Base-by-base conservation (phyloP, 2,797 vertebrate genomes). In the Xenentodon cancila region DNA sequence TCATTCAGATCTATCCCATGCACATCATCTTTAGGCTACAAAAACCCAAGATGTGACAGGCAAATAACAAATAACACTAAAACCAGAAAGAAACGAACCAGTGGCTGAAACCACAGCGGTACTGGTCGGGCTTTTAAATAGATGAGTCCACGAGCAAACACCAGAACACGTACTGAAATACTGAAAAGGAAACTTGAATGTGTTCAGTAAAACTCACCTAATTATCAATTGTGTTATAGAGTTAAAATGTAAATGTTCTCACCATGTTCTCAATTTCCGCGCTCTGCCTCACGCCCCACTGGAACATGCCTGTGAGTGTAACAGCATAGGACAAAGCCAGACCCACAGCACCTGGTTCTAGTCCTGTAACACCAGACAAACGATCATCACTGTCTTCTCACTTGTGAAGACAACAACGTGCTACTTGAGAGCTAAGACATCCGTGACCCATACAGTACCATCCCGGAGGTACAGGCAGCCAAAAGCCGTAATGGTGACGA, bases 191-290 rank as follows among this genome's bases (percentile, higher is more conserved):
- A 13, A 20, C 19, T 12, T 21, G 20, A 22, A 6, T 48, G 13
- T 15, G 20, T 16, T 22, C 12, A 48, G 20, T 48, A 22, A 20
- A 11, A 20, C 1, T 21, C 18, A 47, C 9, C 15, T 22, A 7
- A 4, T 40, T 15, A 16, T 15, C 2, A 15, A 4, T 5, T 40
- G 12, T 40, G 37, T 40, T 40, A 40, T 5, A 3, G 53, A 9
- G 15, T 22, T 54, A 7, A 37, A 30, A 18, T 54, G 43, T 63
- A 47, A 22, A 42, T 48, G 19, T 27, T 63, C 34, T 94, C 92
- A 98, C 97, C 96, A 98, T 91, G 89, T 97, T 99, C 86, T 99
- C 97, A 55, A 97, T 92, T 92, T 98, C 97, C 5, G 97, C 94
- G 37, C 97, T 99, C 81, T 98, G 97, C 58, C 97, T 91, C 68